Percentiles rank a stretch among this genome's conserved stretches.
phyloP scores from a whole-genome alignment of 2,113 vertebrate genomes.

The Amazona vittata region DNA sequence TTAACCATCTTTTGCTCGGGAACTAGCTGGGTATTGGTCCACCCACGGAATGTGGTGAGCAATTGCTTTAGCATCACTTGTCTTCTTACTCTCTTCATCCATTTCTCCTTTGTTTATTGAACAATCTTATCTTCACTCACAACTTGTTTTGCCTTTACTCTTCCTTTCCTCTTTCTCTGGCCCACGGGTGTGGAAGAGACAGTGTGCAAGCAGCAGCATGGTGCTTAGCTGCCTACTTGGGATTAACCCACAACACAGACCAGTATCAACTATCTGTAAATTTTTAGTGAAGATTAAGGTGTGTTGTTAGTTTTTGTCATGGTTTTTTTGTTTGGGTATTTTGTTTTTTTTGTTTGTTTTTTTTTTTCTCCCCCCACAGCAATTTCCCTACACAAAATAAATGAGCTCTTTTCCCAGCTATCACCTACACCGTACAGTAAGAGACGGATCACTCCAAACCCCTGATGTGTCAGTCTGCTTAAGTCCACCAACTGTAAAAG shows the following conservation, averaged over 20 bases:
- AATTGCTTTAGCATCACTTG: rapidly evolving
- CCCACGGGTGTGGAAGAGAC: not conserved
- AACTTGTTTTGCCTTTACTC: not conserved
- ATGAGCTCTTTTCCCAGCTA: not conserved
- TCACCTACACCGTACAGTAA: not conserved
- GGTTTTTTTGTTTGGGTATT: not conserved
- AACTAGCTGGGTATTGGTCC: not conserved
- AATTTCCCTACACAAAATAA: not conserved
- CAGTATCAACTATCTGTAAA: not conserved
- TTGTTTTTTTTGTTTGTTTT: not conserved
- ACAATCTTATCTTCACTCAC: not conserved
- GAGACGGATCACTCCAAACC: not conserved
- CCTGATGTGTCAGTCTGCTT: not conserved
- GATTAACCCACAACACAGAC: not conserved
- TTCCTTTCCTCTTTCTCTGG: not conserved
- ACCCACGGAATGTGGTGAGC: rapidly evolving
- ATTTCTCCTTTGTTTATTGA: not conserved
- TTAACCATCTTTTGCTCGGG: not conserved
- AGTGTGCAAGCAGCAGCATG: rapidly evolving
- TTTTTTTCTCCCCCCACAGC: not conserved
- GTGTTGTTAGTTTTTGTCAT: not conserved
- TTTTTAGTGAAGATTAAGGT: not conserved
- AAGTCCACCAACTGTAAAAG: not conserved
- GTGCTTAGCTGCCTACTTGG: not conserved
- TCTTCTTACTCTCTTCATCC: not conserved